These are phyloP conservation scores for Pseudoips prasinana DNA, from an alignment of 2,888 invertebrate species.

Conservation along the genomic window DNA sequence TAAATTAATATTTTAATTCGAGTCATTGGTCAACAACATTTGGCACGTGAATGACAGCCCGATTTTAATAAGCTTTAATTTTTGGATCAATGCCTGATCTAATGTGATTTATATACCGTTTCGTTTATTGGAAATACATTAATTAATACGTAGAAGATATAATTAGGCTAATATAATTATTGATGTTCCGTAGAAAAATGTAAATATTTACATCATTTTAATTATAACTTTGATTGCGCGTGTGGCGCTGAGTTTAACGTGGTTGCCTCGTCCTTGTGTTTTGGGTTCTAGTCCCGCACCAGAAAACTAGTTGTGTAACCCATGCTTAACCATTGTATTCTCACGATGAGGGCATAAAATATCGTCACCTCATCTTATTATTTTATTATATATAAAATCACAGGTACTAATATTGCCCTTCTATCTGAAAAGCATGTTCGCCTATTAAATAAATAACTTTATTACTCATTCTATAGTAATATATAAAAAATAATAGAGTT, in stretches of 20 bases:
- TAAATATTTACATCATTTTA: too few relatives aligned
- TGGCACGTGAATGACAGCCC: slow-evolving; percentile 18
- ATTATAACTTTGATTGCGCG: too few relatives aligned
- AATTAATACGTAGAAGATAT: slow-evolving; percentile 16
- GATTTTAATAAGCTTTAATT: slow-evolving; percentile 18
- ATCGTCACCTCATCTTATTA: too few relatives aligned
- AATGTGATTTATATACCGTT: slow-evolving; percentile 14
- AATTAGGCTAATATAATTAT: slow-evolving; percentile 25
- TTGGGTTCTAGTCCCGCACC: too few relatives aligned
- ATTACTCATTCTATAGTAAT: slow-evolving; percentile 14
- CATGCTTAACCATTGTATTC: too few relatives aligned
- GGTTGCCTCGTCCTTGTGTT: too few relatives aligned
- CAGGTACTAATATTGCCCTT: too few relatives aligned
- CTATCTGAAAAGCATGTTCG: slow-evolving; percentile 6
- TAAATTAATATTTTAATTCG: too few relatives aligned
- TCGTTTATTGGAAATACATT: slow-evolving; percentile 28
- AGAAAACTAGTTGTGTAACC: too few relatives aligned
- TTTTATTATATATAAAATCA: too few relatives aligned
- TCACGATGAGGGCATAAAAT: too few relatives aligned
- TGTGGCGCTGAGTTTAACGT: too few relatives aligned
- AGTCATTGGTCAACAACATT: slow-evolving; percentile 25
- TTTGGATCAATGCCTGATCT: slow-evolving; percentile 29
- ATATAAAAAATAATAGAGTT: slow-evolving; percentile 20
- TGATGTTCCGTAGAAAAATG: neutral
- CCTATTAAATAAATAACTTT: slow-evolving; percentile 28